Conservation (phyloP, 2,888 invertebrate species). For the Leptinotarsa tumamoca region DNA sequence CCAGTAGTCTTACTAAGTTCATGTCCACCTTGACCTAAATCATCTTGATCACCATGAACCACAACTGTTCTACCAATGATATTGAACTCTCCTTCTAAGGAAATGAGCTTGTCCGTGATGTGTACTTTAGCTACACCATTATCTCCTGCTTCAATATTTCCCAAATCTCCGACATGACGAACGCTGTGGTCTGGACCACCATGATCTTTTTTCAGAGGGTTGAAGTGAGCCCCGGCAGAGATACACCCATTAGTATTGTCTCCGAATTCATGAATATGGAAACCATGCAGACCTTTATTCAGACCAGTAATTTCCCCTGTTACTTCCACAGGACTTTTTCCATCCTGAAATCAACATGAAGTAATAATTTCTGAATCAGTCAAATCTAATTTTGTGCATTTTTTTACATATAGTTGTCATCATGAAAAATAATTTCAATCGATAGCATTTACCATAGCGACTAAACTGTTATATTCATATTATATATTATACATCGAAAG, state of each 20-base stretch:
- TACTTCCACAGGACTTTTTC: conserved; percentile 78
- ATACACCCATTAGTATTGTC: conserved; percentile 96
- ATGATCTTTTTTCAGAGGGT: conserved; percentile 84
- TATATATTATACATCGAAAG: no score
- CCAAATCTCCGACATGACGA: conserved; percentile 90
- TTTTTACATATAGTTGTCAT: background rate
- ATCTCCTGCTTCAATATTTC: conserved; percentile 74
- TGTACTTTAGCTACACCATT: conserved; percentile 76
- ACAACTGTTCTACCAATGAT: conserved; percentile 89
- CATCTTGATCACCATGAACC: conserved; percentile 94
- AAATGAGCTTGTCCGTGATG: conserved; percentile 74
- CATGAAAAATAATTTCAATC: background rate
- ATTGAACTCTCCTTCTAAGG: conserved; percentile 77
- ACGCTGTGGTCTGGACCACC: conserved; percentile 80
- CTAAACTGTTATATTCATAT: no score
- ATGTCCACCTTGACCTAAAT: conserved; percentile 92
- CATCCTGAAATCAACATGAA: conserved; percentile 53
- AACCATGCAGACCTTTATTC: conserved; percentile 83
- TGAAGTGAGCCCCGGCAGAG: conserved; percentile 95
- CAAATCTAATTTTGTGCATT: background rate
- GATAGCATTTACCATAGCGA: no score
- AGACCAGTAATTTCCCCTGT: conserved; percentile 86
- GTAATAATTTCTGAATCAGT: background rate
- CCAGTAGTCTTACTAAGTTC: conserved; percentile 94
- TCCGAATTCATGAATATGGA: conserved; percentile 97